phyloP scores from a whole-genome alignment of 2,113 vertebrate genomes.

The Myodes glareolus region DNA sequence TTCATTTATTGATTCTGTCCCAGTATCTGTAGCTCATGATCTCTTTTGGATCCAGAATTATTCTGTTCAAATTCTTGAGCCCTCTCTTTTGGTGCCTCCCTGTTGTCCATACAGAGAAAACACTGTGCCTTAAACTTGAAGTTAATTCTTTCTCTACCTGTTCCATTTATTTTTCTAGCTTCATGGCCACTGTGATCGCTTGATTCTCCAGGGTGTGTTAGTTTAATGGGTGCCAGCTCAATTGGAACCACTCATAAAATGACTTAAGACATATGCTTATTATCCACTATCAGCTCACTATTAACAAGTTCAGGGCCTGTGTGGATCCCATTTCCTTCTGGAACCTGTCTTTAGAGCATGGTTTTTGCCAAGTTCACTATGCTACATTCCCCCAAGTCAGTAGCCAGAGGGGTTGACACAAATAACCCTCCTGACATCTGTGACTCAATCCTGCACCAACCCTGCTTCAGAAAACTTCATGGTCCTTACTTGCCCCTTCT shows the following conservation, averaged over 20 bases:
- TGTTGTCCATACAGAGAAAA: neutral
- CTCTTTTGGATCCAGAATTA: neutral
- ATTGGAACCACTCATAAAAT: neutral
- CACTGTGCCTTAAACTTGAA: neutral
- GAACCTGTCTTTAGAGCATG: neutral
- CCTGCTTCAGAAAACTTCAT: neutral
- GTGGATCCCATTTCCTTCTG: neutral
- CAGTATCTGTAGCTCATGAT: neutral
- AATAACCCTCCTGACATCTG: neutral
- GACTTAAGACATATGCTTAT: neutral
- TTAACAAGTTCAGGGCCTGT: neutral
- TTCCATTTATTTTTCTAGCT: neutral
- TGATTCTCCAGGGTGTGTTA: neutral
- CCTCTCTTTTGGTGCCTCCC: neutral
- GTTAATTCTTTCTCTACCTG: neutral
- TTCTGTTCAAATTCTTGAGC: neutral
- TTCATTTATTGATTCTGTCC: neutral
- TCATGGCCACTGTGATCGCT: neutral
- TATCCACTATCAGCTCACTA: neutral
- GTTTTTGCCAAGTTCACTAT: neutral
- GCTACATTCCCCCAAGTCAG: neutral
- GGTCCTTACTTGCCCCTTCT: accelerated
- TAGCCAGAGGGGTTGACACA: neutral
- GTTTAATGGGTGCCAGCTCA: neutral
- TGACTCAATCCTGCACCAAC: accelerated